Base-by-base conservation (phyloP, 2,113 vertebrate genomes). In the Misgurnus anguillicaudatus region DNA sequence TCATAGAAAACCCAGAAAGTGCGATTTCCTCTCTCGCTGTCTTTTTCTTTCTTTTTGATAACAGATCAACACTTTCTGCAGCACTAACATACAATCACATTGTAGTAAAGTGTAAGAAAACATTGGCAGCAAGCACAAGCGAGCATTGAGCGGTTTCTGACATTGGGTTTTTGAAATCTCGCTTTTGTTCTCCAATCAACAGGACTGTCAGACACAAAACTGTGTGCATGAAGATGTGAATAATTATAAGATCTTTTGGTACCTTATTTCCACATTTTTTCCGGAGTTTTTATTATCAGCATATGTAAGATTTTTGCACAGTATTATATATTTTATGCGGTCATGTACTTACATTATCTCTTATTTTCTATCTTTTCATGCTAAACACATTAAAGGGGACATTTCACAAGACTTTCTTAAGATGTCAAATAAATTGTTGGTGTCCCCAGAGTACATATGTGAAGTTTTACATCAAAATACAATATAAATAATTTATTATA, bases 141-240 rank as follows among this genome's bases (percentile, higher is more conserved):
- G 47, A 63, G 16, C 24, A 31, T 3, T 60, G n/a, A 19, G 10
- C 10, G 61, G 83, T 2, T 78, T 67, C 71, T 72, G 45, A 80
- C 84, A 87, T 88, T 68, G 62, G 78, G 79, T 89, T 13, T 21
- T 60, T 62, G 6, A 36, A 70, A 61, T 4, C 45, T 36, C 10
- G 45, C 11, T 61, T 62, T 58, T 9, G 48, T 11, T 51, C 57
- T 62, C 17, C n/a, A 7, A n/a, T 19, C n/a, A n/a, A n/a, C 60
- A 64, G 39, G 48, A 39, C 60, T 63, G 24, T 45, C 14, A 47
- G 63, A 41, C 45, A 19, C n/a, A 55, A 13, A 21, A 19, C 9
- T 8, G 10, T 38, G 53, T 67, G 36, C 45, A 72, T 45, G 21
- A 42, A 31, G 60, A 74, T 39, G 38, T 21, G 31, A 79, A 76